Percentiles rank a stretch among this genome's conserved stretches.
Conservation (phyloP, 2,888 invertebrate genomes). For the Electrophaes corylata region DNA sequence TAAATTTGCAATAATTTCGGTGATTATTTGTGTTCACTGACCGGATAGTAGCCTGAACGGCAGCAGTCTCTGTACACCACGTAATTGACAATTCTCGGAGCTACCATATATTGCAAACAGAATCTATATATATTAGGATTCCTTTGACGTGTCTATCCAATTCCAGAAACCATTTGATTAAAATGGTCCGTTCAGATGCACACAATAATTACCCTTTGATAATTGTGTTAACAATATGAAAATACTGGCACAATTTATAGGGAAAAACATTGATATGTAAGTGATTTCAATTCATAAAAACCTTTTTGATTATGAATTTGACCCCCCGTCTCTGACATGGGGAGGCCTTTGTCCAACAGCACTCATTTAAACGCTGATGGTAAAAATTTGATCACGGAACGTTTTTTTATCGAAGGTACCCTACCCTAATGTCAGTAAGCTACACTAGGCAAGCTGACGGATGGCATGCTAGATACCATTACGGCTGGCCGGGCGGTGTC, state of each 20-base stretch:
- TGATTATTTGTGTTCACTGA: neutral
- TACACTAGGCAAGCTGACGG: conserved; percentile 25
- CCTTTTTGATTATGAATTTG: too few species aligned
- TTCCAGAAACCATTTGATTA: neutral
- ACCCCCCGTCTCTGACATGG: too few species aligned
- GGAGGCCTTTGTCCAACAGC: too few species aligned
- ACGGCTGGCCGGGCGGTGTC: conserved; percentile 53
- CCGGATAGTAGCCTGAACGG: neutral
- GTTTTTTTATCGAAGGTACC: too few species aligned
- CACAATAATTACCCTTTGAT: neutral
- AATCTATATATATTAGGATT: neutral
- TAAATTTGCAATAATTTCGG: neutral
- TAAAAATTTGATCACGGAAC: too few species aligned
- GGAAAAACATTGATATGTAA: too few species aligned
- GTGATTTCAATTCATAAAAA: too few species aligned
- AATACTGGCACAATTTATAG: neutral
- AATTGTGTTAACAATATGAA: neutral
- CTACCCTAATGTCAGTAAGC: conserved; percentile 26
- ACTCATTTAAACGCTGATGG: too few species aligned
- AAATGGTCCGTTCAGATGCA: neutral
- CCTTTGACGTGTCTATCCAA: conserved; percentile 1
- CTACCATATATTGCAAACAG: neutral
- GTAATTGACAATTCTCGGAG: neutral
- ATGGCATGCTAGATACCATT: conserved; percentile 33
- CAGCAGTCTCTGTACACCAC: neutral